A percentile compares a stretch with the other conserved stretches of the same genome.
phyloP scores from a whole-genome alignment of 2,888 invertebrate species.

The Drosophila lutescens region DNA sequence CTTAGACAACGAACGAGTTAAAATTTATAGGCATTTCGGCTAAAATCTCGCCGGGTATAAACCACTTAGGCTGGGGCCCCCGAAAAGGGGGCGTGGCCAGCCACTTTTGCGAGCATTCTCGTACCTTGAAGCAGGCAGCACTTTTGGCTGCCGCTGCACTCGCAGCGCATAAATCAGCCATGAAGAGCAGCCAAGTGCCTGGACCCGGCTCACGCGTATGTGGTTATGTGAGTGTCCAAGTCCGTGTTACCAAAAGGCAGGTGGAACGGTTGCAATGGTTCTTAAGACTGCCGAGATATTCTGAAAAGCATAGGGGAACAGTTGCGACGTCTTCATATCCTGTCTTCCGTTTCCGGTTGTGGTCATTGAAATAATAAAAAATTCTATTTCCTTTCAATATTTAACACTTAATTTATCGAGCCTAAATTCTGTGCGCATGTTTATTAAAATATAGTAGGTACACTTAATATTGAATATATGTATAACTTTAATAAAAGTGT shows the following conservation, averaged over 20 bases:
- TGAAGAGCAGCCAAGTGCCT: conserved; percentile 60
- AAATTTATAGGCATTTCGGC: conserved; percentile 78
- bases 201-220: conserved; percentile 20
- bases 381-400: too few relatives aligned
- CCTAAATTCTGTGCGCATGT: too few relatives aligned
- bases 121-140: conserved; percentile 46
- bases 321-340: not conserved
- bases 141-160: conserved; percentile 48
- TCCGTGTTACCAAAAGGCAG: conserved; percentile 53
- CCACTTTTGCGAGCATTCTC: conserved; percentile 27
- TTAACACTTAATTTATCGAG: too few relatives aligned
- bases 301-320: not conserved
- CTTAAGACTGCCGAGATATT: conserved; percentile 10
- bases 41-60: conserved; percentile 76
- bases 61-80: conserved; percentile 62
- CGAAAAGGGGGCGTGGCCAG: conserved; percentile 37
- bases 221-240: conserved; percentile 10
- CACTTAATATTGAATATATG: too few relatives aligned
- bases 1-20: conserved; percentile 73
- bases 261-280: conserved; percentile 23
- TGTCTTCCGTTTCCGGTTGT: not conserved
- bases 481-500: too few relatives aligned
- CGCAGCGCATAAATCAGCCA: conserved; percentile 71
- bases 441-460: too few relatives aligned
- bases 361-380: not conserved